A percentile compares a stretch with the other conserved stretches of the same genome.
Conservation (phyloP, 2,888 invertebrate species). For the Sarcophaga caerulescens region DNA sequence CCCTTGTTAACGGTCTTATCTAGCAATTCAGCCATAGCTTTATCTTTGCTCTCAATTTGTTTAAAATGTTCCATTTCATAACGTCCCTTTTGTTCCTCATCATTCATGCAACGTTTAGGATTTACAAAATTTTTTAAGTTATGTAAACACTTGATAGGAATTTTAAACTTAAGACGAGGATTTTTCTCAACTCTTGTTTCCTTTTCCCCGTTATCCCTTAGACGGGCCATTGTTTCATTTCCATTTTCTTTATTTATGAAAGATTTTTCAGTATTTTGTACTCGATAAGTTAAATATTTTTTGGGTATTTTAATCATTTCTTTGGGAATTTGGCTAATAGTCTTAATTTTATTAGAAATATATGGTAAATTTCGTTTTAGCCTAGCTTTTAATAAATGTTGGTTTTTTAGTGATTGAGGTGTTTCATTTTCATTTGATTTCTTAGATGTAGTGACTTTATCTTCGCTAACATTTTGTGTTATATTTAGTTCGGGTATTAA, state of each 20-base stretch:
- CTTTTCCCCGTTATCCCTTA: not conserved
- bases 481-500: no score
- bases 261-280: not conserved
- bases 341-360: no score
- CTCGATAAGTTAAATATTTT: not conserved
- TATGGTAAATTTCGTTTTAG: no score
- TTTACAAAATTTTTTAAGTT: not conserved
- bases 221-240: not conserved
- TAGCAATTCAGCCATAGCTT: slow-evolving; percentile 17
- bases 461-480: no score
- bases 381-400: no score
- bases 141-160: no score
- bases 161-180: no score
- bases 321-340: no score
- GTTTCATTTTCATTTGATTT: not conserved
- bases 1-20: not conserved
- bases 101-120: not conserved
- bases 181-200: not conserved
- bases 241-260: not conserved
- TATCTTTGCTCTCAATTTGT: slow-evolving; percentile 19
- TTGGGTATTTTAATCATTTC: no score
- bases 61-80: not conserved
- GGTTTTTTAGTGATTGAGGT: not conserved
- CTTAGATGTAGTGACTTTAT: no score
- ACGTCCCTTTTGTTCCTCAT: not conserved